These are phyloP conservation scores for Rousettus madagascariensis DNA, from an alignment of 2,797 vertebrate species.

Conservation along the genomic window DNA sequence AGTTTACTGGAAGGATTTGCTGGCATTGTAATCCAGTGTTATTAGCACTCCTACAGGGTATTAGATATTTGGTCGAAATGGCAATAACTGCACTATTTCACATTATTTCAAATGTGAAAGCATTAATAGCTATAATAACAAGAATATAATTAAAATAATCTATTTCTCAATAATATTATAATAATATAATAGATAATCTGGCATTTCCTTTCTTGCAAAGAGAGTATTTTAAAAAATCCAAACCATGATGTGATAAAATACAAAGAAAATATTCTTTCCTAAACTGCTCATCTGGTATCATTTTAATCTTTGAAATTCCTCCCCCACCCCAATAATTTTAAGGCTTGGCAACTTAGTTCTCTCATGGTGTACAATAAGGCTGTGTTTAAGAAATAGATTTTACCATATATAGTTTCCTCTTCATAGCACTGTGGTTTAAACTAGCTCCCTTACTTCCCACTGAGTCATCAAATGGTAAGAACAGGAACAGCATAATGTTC, in stretches of 20 bases:
- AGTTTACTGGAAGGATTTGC: constrained; percentile 17
- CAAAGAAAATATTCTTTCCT: constrained; percentile 42
- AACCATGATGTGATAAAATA: constrained; percentile 25
- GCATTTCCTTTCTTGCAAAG: neutral
- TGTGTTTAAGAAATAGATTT: constrained; percentile 70
- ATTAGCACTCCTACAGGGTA: neutral
- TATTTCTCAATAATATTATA: neutral
- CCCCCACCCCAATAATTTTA: constrained; percentile 41
- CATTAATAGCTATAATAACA: neutral
- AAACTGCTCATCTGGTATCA: constrained; percentile 34
- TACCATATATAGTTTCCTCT: constrained; percentile 88
- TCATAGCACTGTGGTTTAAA: constrained; percentile 84
- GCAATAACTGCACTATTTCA: neutral
- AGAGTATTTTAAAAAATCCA: neutral
- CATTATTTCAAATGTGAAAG: constrained; percentile 48
- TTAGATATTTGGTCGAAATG: neutral
- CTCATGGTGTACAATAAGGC: constrained; percentile 30
- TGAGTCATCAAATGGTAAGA: constrained; percentile 84
- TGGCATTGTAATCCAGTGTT: neutral
- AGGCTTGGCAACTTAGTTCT: constrained; percentile 48
- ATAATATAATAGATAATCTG: neutral
- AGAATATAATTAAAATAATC: constrained; percentile 16
- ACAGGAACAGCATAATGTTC: constrained; percentile 69
- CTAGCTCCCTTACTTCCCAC: constrained; percentile 88
- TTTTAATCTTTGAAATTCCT: constrained; percentile 34